These are phyloP conservation scores for Tyto alba DNA, from an alignment of 2,113 vertebrate species.

Conservation along the genomic window DNA sequence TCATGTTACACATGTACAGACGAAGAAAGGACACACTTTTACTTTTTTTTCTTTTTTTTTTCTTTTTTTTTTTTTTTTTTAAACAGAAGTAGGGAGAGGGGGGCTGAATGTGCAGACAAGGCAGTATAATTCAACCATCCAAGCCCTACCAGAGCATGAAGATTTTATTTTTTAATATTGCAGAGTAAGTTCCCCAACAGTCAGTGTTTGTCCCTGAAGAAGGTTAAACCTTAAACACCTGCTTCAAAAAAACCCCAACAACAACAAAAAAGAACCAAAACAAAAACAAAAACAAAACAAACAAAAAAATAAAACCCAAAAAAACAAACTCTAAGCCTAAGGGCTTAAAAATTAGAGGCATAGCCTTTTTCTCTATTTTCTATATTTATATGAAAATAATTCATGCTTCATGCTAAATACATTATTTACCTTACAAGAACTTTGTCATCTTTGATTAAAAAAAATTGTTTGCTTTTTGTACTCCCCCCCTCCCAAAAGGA, in stretches of 20 bases:
- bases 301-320: conserved; percentile 26
- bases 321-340: conserved; percentile 81
- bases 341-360: conserved; percentile 95
- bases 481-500: conserved; percentile 66
- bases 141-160: conserved; percentile 79
- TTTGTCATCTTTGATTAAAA: conserved; percentile 89
- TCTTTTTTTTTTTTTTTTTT: conserved; percentile 40
- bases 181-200: conserved; percentile 83
- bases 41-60: not conserved
- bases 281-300: not conserved
- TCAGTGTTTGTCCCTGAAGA: conserved; percentile 88
- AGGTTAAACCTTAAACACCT: conserved; percentile 94
- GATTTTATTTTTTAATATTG: conserved; percentile 79
- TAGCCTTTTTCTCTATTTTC: conserved; percentile 94
- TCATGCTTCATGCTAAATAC: conserved; percentile 99
- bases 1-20: conserved; percentile 81
- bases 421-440: conserved; percentile 99
- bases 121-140: conserved; percentile 78
- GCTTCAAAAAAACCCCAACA: conserved; percentile 79
- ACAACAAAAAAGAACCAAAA: conserved; percentile 31
- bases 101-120: conserved; percentile 80
- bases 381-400: conserved; percentile 99
- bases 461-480: conserved; percentile 82
- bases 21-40: conserved; percentile 75
- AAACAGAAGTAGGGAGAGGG: conserved; percentile 72